phyloP scores from a whole-genome alignment of 2,888 invertebrate genomes.

The Euplexia lucipara region DNA sequence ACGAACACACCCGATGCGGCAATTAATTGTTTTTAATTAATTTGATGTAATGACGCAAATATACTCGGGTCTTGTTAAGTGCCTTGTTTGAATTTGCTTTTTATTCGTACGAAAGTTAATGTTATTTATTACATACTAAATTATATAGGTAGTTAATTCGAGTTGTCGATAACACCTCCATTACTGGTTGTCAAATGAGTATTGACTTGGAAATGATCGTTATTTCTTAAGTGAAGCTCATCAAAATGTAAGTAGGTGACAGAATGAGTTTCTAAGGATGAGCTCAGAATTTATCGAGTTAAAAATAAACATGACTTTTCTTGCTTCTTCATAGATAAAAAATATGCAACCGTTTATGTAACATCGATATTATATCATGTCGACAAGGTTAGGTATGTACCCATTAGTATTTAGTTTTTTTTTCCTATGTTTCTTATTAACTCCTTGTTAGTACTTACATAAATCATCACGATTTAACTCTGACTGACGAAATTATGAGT shows the following conservation, averaged over 20 bases:
- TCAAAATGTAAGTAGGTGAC: conserved; percentile 31
- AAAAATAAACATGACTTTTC: conserved; percentile 10
- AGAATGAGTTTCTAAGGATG: conserved; percentile 32
- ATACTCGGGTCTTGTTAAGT: conserved; percentile 45
- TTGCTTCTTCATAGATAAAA: conserved; percentile 4
- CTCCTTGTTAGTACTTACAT: conserved; percentile 1
- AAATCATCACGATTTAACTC: conserved; percentile 23
- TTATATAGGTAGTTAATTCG: conserved; percentile 52
- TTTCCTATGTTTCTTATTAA: conserved; percentile 16
- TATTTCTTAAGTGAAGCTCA: conserved; percentile 42
- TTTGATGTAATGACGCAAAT: conserved; percentile 62
- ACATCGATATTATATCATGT: conserved; percentile 7
- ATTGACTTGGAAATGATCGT: conserved; percentile 31
- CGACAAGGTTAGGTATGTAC: too few species aligned
- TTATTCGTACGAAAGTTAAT: conserved; percentile 53
- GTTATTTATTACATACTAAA: conserved; percentile 55
- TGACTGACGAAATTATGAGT: conserved; percentile 19
- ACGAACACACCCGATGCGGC: conserved; percentile 66
- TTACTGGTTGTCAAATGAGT: conserved; percentile 38
- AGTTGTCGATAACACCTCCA: conserved; percentile 49
- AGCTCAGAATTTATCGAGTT: conserved; percentile 23
- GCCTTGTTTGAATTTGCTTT: conserved; percentile 46
- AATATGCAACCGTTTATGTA: conserved; percentile 14
- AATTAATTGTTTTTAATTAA: conserved; percentile 70
- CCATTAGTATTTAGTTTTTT: conserved; percentile 2